Conservation (phyloP, 2,797 vertebrate genomes). For the Melopsittacus undulatus region DNA sequence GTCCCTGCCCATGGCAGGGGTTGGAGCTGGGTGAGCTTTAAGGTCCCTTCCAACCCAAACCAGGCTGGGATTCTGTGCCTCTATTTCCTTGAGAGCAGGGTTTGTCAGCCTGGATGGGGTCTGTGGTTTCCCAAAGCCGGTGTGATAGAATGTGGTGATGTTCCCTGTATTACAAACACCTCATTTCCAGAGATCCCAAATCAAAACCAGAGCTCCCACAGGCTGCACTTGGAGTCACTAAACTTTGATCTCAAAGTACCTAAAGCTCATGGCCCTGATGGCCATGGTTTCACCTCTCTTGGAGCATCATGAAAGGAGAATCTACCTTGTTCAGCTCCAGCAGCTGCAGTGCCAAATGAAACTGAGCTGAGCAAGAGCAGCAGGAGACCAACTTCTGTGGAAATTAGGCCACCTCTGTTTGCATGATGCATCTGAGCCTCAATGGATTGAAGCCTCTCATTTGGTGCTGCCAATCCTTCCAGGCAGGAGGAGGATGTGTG, state of each 20-base stretch:
- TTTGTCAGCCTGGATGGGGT: neutral
- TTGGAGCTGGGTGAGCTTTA: neutral
- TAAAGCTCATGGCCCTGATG: rapidly evolving
- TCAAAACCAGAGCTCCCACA: rapidly evolving
- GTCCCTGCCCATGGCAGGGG: neutral
- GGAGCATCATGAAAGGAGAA: neutral
- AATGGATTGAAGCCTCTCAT: rapidly evolving
- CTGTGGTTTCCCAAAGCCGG: neutral
- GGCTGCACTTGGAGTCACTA: neutral
- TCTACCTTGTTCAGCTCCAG: rapidly evolving
- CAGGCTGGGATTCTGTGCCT: neutral
- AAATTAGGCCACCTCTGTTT: rapidly evolving
- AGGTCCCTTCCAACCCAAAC: neutral
- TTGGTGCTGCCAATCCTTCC: rapidly evolving
- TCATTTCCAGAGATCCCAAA: neutral
- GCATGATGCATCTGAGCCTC: rapidly evolving
- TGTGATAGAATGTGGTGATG: neutral
- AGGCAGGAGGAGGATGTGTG: rapidly evolving
- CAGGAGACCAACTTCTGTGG: neutral
- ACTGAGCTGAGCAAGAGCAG: neutral
- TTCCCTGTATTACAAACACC: rapidly evolving
- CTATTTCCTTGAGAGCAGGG: neutral
- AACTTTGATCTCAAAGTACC: neutral
- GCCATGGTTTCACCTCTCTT: neutral
- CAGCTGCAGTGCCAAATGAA: rapidly evolving